Conservation (phyloP, 2,888 invertebrate genomes). For the Lasioglossum malachurum region DNA sequence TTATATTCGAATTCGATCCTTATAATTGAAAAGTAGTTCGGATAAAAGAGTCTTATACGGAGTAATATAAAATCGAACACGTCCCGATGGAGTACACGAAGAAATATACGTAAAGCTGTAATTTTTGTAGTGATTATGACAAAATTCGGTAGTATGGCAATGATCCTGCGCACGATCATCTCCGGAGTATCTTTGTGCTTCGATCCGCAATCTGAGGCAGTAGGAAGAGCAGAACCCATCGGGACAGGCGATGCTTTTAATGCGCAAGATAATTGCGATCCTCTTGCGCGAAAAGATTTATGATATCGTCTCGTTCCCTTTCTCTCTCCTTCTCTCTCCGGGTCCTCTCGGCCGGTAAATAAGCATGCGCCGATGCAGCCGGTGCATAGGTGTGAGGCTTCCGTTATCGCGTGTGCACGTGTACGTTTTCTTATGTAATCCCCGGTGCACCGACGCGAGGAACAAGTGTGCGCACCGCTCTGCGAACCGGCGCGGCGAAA, state of each 20-base stretch:
- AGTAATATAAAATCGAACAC: not conserved
- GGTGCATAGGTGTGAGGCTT: slow-evolving; percentile 61
- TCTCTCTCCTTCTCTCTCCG: not conserved
- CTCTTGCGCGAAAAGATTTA: slow-evolving; percentile 80
- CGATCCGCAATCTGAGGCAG: not conserved
- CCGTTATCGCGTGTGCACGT: slow-evolving; percentile 45
- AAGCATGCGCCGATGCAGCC: slow-evolving; percentile 72
- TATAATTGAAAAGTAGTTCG: not conserved
- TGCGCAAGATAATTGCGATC: slow-evolving; percentile 80
- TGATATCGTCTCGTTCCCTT: slow-evolving; percentile 61
- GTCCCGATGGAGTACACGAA: not conserved
- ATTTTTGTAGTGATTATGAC: not conserved
- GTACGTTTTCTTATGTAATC: slow-evolving; percentile 60
- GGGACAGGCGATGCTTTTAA: slow-evolving; percentile 79
- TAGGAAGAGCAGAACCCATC: slow-evolving; percentile 55
- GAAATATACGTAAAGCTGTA: not conserved
- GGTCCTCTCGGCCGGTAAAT: slow-evolving; percentile 71
- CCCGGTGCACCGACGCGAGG: slow-evolving; percentile 12
- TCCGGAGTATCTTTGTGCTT: not conserved
- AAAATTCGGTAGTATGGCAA: not conserved
- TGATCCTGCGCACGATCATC: not conserved
- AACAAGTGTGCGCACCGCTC: slow-evolving; percentile 34
- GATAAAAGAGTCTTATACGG: not conserved
- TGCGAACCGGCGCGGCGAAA: slow-evolving; percentile 41
- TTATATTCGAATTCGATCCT: not conserved